Evolutionary conservation across 2,888 invertebrate species (phyloP).

Genomic region (Amphipoea lucens): DNA sequence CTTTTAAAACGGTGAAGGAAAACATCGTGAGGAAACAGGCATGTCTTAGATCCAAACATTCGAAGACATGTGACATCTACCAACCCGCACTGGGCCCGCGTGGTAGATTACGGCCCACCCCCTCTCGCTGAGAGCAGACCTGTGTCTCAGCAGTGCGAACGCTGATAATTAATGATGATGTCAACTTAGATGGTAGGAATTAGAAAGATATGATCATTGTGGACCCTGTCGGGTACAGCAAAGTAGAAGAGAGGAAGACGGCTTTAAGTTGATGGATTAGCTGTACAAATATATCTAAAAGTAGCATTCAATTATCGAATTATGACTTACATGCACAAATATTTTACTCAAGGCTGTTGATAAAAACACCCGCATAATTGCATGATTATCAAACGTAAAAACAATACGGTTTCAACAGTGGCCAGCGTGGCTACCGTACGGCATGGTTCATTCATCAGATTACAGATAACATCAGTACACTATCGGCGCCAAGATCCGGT

Average conservation of each 20-base stretch:
- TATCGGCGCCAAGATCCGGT: slow-evolving; percentile 55
- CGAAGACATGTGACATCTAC: neutral
- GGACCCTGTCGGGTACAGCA: neutral
- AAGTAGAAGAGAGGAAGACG: neutral
- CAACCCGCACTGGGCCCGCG: neutral
- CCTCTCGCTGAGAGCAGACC: neutral
- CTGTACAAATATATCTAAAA: slow-evolving; percentile 4
- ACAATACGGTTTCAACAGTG: slow-evolving; percentile 35
- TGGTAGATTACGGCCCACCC: neutral
- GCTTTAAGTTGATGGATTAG: neutral
- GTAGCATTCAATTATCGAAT: neutral
- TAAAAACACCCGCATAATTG: slow-evolving; percentile 41
- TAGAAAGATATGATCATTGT: neutral
- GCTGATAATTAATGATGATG: neutral
- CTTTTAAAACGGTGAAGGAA: neutral
- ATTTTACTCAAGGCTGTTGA: slow-evolving; percentile 47
- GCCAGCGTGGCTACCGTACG: slow-evolving; percentile 56
- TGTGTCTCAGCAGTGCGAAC: no score
- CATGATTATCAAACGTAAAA: slow-evolving; percentile 31
- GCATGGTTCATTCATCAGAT: slow-evolving; percentile 61
- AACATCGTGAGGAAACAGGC: neutral
- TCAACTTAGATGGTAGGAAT: neutral
- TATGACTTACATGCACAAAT: slow-evolving; percentile 29
- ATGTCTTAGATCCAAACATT: neutral
- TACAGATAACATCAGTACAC: slow-evolving; percentile 55